These are phyloP conservation scores for Ellobius talpinus DNA, from an alignment of 2,113 vertebrate genomes.

Conservation along the genomic window DNA sequence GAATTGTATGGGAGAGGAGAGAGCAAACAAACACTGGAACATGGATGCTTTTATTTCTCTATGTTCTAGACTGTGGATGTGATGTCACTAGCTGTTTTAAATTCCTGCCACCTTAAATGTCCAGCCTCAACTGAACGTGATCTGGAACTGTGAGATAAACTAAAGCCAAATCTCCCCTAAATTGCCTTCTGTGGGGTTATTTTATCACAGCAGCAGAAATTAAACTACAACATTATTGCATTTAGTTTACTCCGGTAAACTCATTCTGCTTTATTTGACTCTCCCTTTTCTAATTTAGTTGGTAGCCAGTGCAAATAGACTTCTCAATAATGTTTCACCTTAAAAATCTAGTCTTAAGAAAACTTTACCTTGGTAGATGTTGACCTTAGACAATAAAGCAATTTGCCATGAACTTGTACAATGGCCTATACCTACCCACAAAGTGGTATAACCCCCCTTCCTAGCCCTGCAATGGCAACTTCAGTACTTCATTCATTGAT, in stretches of 20 bases:
- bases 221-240: background rate
- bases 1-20: too few relatives aligned
- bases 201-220: background rate
- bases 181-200: background rate
- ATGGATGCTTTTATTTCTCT: background rate
- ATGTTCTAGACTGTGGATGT: background rate
- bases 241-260: conserved; percentile 31
- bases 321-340: conserved; percentile 39
- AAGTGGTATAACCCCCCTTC: background rate
- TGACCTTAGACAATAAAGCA: background rate
- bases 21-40: background rate
- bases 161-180: background rate
- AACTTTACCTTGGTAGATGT: background rate
- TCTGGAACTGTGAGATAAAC: background rate
- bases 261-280: conserved; percentile 50
- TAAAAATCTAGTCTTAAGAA: conserved; percentile 49
- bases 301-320: conserved; percentile 43
- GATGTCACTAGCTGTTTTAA: background rate
- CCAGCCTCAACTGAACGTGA: background rate
- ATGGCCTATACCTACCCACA: background rate
- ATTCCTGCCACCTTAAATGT: background rate
- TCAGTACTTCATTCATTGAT: background rate
- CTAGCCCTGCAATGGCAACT: background rate
- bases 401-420: background rate
- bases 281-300: conserved; percentile 42